Conservation (phyloP, 2,888 invertebrate genomes). For the Yponomeuta plumbellus region DNA sequence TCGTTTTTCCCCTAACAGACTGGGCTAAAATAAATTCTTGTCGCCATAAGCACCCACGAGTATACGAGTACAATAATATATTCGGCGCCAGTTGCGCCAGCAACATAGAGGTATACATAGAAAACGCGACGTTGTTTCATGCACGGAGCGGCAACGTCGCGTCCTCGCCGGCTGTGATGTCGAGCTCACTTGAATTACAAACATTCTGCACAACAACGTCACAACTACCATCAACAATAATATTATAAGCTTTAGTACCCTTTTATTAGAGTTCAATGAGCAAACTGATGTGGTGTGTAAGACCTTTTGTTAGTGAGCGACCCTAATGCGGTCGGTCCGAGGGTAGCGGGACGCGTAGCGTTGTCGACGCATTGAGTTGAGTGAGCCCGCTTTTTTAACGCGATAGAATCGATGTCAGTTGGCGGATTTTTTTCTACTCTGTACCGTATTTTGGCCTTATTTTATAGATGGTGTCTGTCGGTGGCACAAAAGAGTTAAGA, state of each 20-base stretch:
- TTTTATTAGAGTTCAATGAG: constrained; percentile 28
- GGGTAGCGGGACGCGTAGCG: constrained; percentile 70
- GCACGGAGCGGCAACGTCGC: constrained; percentile 72
- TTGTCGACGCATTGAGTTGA: constrained; percentile 61
- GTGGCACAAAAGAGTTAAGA: not conserved
- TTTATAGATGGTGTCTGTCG: constrained; percentile 25
- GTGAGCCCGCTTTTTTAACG: constrained; percentile 49
- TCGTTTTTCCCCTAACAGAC: constrained; percentile 33
- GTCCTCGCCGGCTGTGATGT: constrained; percentile 54
- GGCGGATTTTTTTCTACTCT: constrained; percentile 64
- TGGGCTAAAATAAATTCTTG: constrained; percentile 52
- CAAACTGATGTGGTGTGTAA: constrained; percentile 15
- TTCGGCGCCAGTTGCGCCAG: constrained; percentile 75
- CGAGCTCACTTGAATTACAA: constrained; percentile 57
- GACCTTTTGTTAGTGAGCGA: constrained; percentile 37
- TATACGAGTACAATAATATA: constrained; percentile 74
- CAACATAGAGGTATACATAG: constrained; percentile 74
- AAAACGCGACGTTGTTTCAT: constrained; percentile 54
- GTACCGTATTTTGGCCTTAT: constrained; percentile 74
- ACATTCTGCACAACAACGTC: constrained; percentile 43
- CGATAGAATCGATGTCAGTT: constrained; percentile 75
- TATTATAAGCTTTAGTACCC: constrained; percentile 26
- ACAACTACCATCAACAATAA: constrained; percentile 25
- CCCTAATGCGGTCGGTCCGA: constrained; percentile 35
- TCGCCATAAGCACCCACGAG: constrained; percentile 54